A percentile compares a stretch with the other conserved stretches of the same genome.
Evolutionary conservation across 2,113 vertebrate species (phyloP).

Genomic region (Nannobrachium achirus): DNA sequence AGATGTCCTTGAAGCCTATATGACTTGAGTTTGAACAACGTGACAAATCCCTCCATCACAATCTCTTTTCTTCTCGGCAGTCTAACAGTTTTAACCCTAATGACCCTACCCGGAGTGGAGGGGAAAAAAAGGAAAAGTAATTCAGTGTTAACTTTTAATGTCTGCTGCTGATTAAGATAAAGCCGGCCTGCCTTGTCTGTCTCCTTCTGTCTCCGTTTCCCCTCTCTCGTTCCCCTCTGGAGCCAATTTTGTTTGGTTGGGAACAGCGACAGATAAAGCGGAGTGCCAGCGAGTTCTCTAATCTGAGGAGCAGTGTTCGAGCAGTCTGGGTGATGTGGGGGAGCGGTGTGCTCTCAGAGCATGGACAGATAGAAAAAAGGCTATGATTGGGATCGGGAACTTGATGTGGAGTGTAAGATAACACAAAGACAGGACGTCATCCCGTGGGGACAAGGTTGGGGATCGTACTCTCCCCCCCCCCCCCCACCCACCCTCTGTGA

Average conservation of each 20-base stretch:
- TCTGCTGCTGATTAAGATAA: constrained; percentile 75
- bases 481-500: background rate
- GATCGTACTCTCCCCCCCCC: constrained; percentile 29
- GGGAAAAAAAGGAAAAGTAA: constrained; percentile 31
- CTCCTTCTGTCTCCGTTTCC: constrained; percentile 30
- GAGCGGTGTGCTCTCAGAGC: constrained; percentile 60
- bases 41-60: constrained; percentile 49
- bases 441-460: constrained; percentile 41
- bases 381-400: constrained; percentile 71
- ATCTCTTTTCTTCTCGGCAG: constrained; percentile 36
- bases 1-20: constrained; percentile 62
- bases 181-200: constrained; percentile 54
- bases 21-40: constrained; percentile 41
- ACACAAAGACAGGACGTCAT: constrained; percentile 61
- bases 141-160: constrained; percentile 72
- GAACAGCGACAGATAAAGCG: constrained; percentile 70
- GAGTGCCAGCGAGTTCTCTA: constrained; percentile 64
- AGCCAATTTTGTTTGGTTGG: constrained; percentile 69
- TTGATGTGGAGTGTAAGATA: constrained; percentile 69
- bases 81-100: constrained; percentile 54
- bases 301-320: constrained; percentile 66
- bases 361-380: constrained; percentile 51
- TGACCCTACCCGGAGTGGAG: constrained; percentile 54
- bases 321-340: constrained; percentile 60
- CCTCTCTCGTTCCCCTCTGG: constrained; percentile 45